phyloP scores from a whole-genome alignment of 2,888 invertebrate genomes.

The Eristalinus aeneus region DNA sequence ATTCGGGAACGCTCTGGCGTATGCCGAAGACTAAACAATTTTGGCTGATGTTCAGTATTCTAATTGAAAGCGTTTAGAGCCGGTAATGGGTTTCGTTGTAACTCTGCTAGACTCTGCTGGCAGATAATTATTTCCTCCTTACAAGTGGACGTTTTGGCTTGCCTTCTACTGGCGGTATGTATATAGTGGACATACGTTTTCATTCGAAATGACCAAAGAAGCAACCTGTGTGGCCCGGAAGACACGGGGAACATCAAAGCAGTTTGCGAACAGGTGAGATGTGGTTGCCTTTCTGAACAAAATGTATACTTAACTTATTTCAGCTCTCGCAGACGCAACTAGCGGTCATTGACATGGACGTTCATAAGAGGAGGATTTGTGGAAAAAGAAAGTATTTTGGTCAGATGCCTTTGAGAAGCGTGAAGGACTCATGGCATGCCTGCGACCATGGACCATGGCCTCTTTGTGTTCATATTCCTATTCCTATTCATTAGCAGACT shows the following conservation, averaged over 20 bases:
- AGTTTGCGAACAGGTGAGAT: neutral
- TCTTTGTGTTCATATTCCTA: no score
- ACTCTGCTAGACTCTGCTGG: neutral
- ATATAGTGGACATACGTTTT: neutral
- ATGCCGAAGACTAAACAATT: neutral
- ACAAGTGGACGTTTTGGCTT: neutral
- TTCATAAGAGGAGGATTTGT: neutral
- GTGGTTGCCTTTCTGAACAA: neutral
- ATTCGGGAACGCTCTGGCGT: neutral
- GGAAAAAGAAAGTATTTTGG: no score
- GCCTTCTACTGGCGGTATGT: neutral
- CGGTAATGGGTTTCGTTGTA: neutral
- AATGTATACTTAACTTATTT: neutral
- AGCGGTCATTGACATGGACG: neutral
- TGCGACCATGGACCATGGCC: no score
- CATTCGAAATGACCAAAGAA: neutral
- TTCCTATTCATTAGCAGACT: no score
- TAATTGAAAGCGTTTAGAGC: neutral
- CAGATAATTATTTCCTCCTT: neutral
- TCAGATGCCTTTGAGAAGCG: no score
- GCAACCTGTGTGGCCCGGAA: no score
- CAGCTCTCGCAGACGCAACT: neutral
- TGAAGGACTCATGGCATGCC: no score
- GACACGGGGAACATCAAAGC: no score
- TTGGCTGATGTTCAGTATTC: constrained; percentile 24